Conservation (phyloP, 2,888 invertebrate genomes). For the Adela reaumurella region DNA sequence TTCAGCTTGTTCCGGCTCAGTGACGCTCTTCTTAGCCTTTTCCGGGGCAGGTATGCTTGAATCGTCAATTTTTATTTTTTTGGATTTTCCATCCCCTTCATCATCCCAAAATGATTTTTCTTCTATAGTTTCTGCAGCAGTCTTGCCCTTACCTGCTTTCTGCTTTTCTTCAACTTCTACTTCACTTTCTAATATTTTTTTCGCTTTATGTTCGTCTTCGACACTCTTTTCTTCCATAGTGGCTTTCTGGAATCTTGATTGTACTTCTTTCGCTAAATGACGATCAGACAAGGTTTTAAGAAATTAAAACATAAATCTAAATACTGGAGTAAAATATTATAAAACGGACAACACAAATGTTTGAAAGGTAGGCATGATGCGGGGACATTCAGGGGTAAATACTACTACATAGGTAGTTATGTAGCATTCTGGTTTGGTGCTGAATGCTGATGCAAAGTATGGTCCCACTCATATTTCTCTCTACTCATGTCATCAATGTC, state of each 20-base stretch:
- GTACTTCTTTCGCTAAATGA: constrained; percentile 50
- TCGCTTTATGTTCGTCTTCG: constrained; percentile 21
- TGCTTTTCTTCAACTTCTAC: constrained; percentile 23
- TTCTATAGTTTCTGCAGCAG: constrained; percentile 11
- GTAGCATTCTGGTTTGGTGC: background rate
- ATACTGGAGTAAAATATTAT: constrained; percentile 6
- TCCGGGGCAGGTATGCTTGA: constrained; percentile 15
- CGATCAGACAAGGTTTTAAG: constrained; percentile 29
- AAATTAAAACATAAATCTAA: constrained; percentile 10
- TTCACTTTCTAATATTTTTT: constrained; percentile 28
- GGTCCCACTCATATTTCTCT: background rate
- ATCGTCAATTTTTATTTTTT: constrained; percentile 4
- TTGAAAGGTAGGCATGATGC: constrained; percentile 4
- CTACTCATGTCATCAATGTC: background rate
- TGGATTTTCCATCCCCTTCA: constrained; percentile 2
- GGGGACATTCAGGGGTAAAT: background rate
- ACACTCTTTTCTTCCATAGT: constrained; percentile 24
- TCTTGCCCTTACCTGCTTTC: constrained; percentile 13
- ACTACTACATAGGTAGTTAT: background rate
- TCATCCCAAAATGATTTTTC: constrained; percentile 9
- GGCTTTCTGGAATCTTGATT: constrained; percentile 46
- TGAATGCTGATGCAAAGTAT: background rate
- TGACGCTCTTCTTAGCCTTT: constrained; percentile 20
- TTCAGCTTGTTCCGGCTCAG: constrained; percentile 22
- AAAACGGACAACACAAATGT: constrained; percentile 35